phyloP scores from a whole-genome alignment of 2,797 vertebrate genomes.

The Pyrocephalus nanus region DNA sequence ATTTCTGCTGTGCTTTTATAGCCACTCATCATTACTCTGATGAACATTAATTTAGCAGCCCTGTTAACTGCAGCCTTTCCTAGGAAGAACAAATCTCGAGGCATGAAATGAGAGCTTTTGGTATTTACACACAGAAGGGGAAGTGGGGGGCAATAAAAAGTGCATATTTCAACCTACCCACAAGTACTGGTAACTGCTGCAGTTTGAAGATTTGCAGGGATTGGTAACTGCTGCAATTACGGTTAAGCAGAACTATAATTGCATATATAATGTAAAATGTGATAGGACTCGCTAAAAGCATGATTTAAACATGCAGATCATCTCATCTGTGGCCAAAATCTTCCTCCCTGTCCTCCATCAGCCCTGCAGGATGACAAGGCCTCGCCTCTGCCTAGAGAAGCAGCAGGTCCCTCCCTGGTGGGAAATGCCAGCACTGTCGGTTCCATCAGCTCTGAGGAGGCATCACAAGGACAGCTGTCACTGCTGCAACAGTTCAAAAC shows the following conservation, averaged over 20 bases:
- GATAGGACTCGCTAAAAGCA: neutral
- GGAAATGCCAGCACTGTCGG: slow-evolving; percentile 35
- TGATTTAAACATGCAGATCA: neutral
- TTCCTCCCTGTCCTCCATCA: neutral
- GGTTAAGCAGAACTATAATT: neutral
- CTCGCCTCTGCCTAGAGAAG: neutral
- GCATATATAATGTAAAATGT: neutral
- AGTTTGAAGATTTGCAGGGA: neutral
- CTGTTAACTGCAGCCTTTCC: neutral
- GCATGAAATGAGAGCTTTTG: neutral
- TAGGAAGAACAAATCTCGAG: neutral
- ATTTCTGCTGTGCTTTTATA: neutral
- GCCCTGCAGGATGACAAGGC: neutral
- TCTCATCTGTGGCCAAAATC: neutral
- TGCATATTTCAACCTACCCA: neutral
- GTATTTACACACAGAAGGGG: neutral
- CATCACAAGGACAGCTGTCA: slow-evolving; percentile 61
- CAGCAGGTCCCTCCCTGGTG: neutral
- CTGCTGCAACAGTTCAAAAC: slow-evolving; percentile 11
- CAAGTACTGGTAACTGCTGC: too few species aligned
- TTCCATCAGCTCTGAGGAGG: slow-evolving; percentile 36
- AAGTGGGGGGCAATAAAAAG: neutral
- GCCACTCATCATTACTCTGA: neutral
- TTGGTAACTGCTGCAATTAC: neutral
- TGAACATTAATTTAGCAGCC: neutral